Evolutionary conservation across 2,113 vertebrate genomes (phyloP).

Genomic region (mouse (Mus musculus)): DNA sequence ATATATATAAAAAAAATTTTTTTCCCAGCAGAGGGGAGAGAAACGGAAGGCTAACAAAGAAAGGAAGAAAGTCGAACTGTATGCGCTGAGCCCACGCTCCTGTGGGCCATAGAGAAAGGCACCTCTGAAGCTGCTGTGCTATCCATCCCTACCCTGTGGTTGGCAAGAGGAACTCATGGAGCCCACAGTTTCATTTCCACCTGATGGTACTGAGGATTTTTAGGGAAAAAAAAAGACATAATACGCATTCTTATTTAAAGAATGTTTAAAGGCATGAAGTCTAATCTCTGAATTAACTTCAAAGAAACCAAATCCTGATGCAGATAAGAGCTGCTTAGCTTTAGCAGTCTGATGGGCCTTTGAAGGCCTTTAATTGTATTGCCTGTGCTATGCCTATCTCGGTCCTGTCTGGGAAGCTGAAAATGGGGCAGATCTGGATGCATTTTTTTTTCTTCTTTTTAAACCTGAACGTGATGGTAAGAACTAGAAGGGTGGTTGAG

Average conservation of each 20-base stretch:
- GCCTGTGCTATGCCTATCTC: background rate
- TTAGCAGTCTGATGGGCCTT: slow-evolving; percentile 44
- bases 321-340: slow-evolving; percentile 59
- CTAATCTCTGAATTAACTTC: slow-evolving; percentile 72
- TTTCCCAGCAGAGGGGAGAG: slow-evolving; percentile 35
- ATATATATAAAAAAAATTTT: background rate
- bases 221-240: slow-evolving; percentile 9
- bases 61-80: background rate
- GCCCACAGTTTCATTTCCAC: slow-evolving; percentile 50
- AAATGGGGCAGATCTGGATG: slow-evolving; percentile 43
- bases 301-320: slow-evolving; percentile 72
- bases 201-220: slow-evolving; percentile 37
- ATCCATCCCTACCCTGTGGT: background rate
- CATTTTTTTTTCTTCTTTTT: background rate
- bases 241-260: slow-evolving; percentile 59
- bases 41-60: slow-evolving; percentile 41
- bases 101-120: background rate
- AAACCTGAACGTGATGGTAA: slow-evolving; percentile 10
- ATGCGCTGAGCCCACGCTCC: background rate
- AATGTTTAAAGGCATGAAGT: slow-evolving; percentile 67
- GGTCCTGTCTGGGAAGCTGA: slow-evolving; percentile 19
- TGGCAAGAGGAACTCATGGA: background rate
- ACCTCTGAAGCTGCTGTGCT: background rate
- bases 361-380: slow-evolving; percentile 58
- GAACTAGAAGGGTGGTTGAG: slow-evolving; percentile 33